phyloP scores from a whole-genome alignment of 2,888 invertebrate genomes.

The Leptopilina syphax region DNA sequence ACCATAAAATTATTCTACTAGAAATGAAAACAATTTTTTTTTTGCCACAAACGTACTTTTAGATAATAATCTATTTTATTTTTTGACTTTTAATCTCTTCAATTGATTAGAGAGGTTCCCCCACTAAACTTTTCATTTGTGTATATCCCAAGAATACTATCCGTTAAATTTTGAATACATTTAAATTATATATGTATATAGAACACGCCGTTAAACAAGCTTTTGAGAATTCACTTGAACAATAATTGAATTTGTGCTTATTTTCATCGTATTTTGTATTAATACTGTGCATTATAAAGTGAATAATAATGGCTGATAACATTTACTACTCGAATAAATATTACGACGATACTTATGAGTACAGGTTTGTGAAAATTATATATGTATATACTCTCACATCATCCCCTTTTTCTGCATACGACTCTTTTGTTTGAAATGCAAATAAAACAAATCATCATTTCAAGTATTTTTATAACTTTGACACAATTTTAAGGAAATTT shows the following conservation, averaged over 20 bases:
- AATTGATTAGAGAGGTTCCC: background rate
- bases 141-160: background rate
- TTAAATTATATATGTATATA: background rate
- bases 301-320: constrained; percentile 42
- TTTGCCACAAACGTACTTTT: background rate
- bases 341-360: constrained; percentile 52
- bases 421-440: constrained; percentile 17
- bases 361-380: constrained; percentile 44
- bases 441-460: background rate
- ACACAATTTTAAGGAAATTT: background rate
- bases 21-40: background rate
- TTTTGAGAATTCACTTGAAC: background rate
- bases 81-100: background rate
- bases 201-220: constrained; percentile 36
- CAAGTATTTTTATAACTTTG: background rate
- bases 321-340: constrained; percentile 54
- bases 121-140: constrained; percentile 6
- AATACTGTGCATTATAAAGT: constrained; percentile 14
- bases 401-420: background rate
- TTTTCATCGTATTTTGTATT: constrained; percentile 1
- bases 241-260: background rate
- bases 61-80: background rate
- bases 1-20: background rate
- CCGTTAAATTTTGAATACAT: constrained; percentile 34
- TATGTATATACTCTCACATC: background rate